These are phyloP conservation scores for Oryctolagus cuniculus DNA, from an alignment of 2,113 vertebrate genomes.

Conservation along the genomic window DNA sequence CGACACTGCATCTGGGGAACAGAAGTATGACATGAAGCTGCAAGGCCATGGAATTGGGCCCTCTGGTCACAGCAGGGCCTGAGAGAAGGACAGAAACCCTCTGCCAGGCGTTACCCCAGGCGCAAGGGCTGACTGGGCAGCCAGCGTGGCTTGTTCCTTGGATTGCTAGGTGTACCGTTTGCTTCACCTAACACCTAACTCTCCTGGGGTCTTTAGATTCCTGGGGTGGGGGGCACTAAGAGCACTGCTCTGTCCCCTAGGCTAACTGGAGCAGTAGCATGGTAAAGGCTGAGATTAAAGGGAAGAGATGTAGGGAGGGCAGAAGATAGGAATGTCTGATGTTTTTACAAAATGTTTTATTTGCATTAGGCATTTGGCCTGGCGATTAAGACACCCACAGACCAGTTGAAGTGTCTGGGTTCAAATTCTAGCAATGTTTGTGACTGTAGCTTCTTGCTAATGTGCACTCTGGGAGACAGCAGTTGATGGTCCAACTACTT, in stretches of 20 bases:
- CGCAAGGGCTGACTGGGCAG: neutral
- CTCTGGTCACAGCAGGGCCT: constrained; percentile 86
- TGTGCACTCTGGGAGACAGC: too few relatives aligned
- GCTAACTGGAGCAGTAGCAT: neutral
- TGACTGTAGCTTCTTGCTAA: too few relatives aligned
- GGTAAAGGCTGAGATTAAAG: neutral
- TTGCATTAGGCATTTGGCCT: neutral
- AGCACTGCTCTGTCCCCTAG: neutral
- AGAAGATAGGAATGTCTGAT: neutral
- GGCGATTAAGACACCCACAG: too few relatives aligned
- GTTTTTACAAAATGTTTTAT: neutral
- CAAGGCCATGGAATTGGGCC: constrained; percentile 87
- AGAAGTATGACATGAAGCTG: constrained; percentile 81
- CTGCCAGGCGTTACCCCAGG: neutral
- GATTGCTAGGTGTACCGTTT: neutral
- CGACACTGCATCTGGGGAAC: constrained; percentile 81
- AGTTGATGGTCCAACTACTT: too few relatives aligned
- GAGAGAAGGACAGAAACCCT: constrained; percentile 44
- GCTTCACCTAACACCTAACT: neutral
- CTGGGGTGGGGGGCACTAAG: neutral
- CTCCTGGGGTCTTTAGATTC: neutral
- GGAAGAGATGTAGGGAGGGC: too few relatives aligned
- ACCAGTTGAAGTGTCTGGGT: too few relatives aligned
- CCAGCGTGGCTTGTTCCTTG: neutral
- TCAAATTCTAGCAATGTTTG: too few relatives aligned